Percentiles rank a stretch among this genome's conserved stretches.
These are phyloP conservation scores for Drosophila watanabei DNA, from an alignment of 1,140 invertebrate species.

Conservation along the genomic window DNA sequence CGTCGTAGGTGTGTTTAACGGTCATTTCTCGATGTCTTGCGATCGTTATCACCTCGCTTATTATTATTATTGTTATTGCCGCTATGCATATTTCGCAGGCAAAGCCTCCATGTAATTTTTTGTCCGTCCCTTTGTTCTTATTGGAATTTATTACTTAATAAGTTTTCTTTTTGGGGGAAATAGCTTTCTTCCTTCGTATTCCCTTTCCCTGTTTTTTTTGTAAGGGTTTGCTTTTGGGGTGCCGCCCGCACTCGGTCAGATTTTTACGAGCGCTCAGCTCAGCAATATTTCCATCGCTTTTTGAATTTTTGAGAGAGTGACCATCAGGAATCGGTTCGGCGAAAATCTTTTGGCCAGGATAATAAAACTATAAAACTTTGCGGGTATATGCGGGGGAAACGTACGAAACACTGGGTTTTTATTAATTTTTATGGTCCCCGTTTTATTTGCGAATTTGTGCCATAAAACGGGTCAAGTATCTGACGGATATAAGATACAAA, in stretches of 20 bases:
- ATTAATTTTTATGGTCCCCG: conserved; percentile 76
- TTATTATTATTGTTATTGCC: conserved; percentile 73
- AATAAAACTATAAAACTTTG: conserved; percentile 78
- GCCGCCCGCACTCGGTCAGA: conserved; percentile 5
- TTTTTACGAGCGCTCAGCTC: conserved; percentile 75
- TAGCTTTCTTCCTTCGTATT: conserved; percentile 42
- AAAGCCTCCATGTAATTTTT: conserved; percentile 33
- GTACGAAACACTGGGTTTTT: conserved; percentile 44
- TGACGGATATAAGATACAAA: conserved; percentile 63
- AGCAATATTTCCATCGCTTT: conserved; percentile 66
- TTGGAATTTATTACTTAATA: conserved; percentile 84
- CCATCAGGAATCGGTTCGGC: conserved; percentile 15
- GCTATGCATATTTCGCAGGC: conserved; percentile 57
- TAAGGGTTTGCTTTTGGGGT: background rate
- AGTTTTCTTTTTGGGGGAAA: conserved; percentile 50
- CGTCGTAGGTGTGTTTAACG: conserved; percentile 80
- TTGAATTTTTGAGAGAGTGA: conserved; percentile 59
- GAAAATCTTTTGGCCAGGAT: conserved; percentile 57
- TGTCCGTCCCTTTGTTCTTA: conserved; percentile 65
- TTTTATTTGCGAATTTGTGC: conserved; percentile 66
- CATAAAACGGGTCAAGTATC: conserved; percentile 72
- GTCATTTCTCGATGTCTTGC: conserved; percentile 82
- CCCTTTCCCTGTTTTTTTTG: background rate
- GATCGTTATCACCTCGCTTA: conserved; percentile 77
- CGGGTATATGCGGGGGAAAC: background rate